Base-by-base conservation (phyloP, 2,113 vertebrate genomes). In the Pelvicachromis taeniatus region DNA sequence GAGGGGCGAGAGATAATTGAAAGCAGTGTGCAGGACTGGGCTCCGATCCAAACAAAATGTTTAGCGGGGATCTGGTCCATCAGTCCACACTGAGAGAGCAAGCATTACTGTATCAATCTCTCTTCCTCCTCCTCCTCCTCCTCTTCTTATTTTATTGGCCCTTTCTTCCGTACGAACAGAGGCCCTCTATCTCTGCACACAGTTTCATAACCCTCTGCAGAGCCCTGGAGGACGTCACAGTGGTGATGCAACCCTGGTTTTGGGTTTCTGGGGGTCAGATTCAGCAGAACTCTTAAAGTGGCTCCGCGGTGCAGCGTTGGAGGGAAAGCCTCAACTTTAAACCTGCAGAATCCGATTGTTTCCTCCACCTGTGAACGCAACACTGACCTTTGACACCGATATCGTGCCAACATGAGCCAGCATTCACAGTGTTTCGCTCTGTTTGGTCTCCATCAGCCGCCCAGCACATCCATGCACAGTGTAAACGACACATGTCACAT, bases 11-110 rank as follows among this genome's bases (percentile, higher is more conserved):
- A 93, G 91, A 84, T 91, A 93, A 93, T 91, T 93, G 89, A 82
- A 93, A 94, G 94, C 93, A 94, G 93, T 78, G 93, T 58, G 87
- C 86, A 81, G 89, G 45, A 82, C 89, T 93, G 95, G 95, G 95
- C 94, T 91, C 8, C 0, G 12, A 23, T 96, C 96, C 95, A 96
- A 96, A 89, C 94, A 70, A 94, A 95, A 95, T 95, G 94, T 95
- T 95, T 91, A 91, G 88, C 93, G 91, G 95, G 93, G 93, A 94
- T 93, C 87, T 89, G 82, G 84, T 95, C 94, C 95, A 95, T 94
- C 88, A 68, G 63, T 81, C 86, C 80, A 70, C 78, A 61, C 80
- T 13, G 81, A 80, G 78, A 33, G 63, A 35, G 63, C 31, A 58
- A 65, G 77, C 9, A 45, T n/a, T 75, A 31, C 82, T 78, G 19